Evolutionary conservation across 2,797 vertebrate species (phyloP).

Genomic region (Paramormyrops hopkinsi): DNA sequence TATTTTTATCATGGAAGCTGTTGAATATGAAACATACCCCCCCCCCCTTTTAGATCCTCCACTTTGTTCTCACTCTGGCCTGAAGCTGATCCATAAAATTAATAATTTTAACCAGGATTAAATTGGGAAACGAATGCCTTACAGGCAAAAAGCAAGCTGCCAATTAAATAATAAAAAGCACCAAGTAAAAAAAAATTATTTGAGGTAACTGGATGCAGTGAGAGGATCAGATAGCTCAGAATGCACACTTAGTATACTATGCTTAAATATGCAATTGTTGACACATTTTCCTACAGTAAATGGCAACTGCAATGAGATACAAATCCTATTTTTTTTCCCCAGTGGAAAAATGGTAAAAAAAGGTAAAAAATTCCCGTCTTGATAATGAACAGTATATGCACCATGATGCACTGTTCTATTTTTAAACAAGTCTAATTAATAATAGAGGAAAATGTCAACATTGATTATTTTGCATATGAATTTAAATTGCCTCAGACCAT

Average conservation of each 20-base stretch:
- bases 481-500: background rate
- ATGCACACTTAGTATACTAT: background rate
- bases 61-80: background rate
- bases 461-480: background rate
- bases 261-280: background rate
- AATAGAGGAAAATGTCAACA: background rate
- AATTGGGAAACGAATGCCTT: background rate
- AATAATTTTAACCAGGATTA: slow-evolving; percentile 5
- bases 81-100: background rate
- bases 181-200: background rate
- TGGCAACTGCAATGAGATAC: background rate
- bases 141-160: background rate
- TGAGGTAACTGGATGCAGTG: background rate
- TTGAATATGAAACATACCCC: slow-evolving; percentile 1
- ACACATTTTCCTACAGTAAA: background rate
- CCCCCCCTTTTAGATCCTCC: background rate
- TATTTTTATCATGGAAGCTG: background rate
- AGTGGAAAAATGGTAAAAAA: background rate
- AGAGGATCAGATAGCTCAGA: background rate
- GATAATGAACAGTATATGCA: background rate
- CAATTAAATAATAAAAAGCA: background rate
- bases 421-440: slow-evolving; percentile 5
- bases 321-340: background rate
- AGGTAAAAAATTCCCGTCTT: background rate
- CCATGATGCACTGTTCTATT: background rate